Conservation (phyloP, 2,113 vertebrate genomes). For the Lagenorhynchus albirostris region DNA sequence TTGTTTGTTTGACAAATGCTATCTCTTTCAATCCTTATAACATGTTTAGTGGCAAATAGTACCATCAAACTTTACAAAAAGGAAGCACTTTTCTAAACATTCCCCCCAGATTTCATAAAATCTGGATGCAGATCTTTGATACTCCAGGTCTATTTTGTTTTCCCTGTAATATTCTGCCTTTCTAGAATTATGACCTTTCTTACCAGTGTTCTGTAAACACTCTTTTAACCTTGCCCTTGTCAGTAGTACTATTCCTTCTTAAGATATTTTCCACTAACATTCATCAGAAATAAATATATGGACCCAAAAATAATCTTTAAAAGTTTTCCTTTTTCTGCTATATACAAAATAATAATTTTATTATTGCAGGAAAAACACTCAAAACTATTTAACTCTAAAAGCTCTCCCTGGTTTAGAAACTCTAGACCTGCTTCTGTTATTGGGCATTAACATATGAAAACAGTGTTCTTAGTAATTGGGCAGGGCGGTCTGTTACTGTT, state of each 20-base stretch:
- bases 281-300: neutral
- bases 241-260: neutral
- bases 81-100: neutral
- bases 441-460: neutral
- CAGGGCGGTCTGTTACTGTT: neutral
- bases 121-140: neutral
- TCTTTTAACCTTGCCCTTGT: neutral
- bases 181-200: neutral
- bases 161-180: neutral
- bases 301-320: neutral
- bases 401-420: neutral
- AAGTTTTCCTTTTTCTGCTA: neutral
- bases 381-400: neutral
- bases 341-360: neutral
- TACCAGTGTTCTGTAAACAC: neutral
- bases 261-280: neutral
- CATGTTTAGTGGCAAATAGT: neutral
- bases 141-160: neutral
- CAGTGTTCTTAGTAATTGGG: neutral
- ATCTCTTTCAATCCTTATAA: neutral
- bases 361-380: neutral
- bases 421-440: neutral
- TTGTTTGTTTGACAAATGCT: neutral
- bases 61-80: neutral
- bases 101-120: neutral